Base-by-base conservation (phyloP, 2,113 vertebrate genomes). In the Paradoxurus hermaphroditus region DNA sequence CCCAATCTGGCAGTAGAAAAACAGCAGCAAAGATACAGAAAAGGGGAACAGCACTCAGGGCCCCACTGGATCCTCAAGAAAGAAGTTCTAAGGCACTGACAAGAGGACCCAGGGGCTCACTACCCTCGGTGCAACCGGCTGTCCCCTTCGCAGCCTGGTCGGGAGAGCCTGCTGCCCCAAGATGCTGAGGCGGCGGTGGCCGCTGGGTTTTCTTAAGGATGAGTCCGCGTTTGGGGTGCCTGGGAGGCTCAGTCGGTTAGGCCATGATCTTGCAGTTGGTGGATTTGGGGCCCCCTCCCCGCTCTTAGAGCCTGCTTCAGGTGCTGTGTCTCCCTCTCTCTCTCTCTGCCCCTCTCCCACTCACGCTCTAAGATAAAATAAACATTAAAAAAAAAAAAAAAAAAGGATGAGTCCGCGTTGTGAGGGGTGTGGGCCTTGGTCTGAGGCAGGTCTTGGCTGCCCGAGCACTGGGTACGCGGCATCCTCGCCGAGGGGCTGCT, bases 401-500 rank as follows among this genome's bases (percentile, higher is more conserved):
- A 59, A 59, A 89, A 89, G n/a, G 89, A 49, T 72, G 82, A 96
- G 97, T 97, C 96, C 65, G 2, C 4, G 14, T 1, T 1, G 68
- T 31, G 25, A 85, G 81, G 51, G 53, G 82, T 36, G 73, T 36
- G 29, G 94, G 90, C 53, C 53, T 44, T 41, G 29, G 70, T 36
- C 44, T 59, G 91, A 85, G 96, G 92, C 95, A 92, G 95, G 83
- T 96, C 97, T 97, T 87, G 98, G 98, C 99, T 99, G 99, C 98
- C 99, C 99, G 96, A 99, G 99, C 97, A 99, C 98, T 81, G 99
- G 99, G 65, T 99, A 99, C 86, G 99, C 98, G 6, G 99, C 99
- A 0, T 99, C 99, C 98, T 99, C 99, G 78, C 99, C 99, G 99
- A 99, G 99, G 79, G 99, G 99, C 98, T 99, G 99, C 98, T 99